phyloP scores from a whole-genome alignment of 2,888 invertebrate genomes.

The Drosophila tripunctata region DNA sequence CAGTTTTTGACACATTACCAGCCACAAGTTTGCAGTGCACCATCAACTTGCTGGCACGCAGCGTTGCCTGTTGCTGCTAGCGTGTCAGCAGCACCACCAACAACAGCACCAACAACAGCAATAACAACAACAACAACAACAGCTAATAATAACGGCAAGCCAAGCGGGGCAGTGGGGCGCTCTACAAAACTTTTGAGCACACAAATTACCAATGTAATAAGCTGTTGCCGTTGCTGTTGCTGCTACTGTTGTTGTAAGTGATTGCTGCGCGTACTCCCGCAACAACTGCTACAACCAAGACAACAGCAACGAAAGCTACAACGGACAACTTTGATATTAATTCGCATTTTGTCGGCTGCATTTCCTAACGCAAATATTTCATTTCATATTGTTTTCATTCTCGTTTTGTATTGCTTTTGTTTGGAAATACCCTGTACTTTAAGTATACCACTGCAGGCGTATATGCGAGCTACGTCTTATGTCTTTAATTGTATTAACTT shows the following conservation, averaged over 20 bases:
- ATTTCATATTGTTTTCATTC: background rate
- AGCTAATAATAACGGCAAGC: slow-evolving; percentile 22
- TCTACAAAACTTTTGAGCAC: slow-evolving; percentile 56
- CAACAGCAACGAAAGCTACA: slow-evolving; percentile 9
- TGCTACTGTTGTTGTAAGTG: slow-evolving; percentile 27
- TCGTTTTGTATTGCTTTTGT: background rate
- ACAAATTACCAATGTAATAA: slow-evolving; percentile 64
- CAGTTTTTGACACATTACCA: slow-evolving; percentile 54
- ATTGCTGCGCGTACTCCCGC: slow-evolving; percentile 55
- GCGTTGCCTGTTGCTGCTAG: slow-evolving; percentile 31
- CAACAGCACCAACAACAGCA: slow-evolving; percentile 12
- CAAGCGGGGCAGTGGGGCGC: slow-evolving; percentile 57
- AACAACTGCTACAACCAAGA: background rate
- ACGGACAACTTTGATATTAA: slow-evolving; percentile 57
- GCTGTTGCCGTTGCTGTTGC: slow-evolving; percentile 17
- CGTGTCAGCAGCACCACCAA: slow-evolving; percentile 38
- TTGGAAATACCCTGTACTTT: slow-evolving; percentile 3
- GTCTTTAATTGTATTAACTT: too few relatives aligned
- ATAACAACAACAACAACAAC: slow-evolving; percentile 1
- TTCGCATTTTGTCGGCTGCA: slow-evolving; percentile 65
- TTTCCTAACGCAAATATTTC: slow-evolving; percentile 70
- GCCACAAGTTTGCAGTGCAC: slow-evolving; percentile 31
- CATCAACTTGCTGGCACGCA: slow-evolving; percentile 12
- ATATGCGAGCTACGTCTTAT: background rate
- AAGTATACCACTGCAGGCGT: background rate